These are phyloP conservation scores for Rana temporaria DNA, from an alignment of 2,113 vertebrate species.

Conservation along the genomic window DNA sequence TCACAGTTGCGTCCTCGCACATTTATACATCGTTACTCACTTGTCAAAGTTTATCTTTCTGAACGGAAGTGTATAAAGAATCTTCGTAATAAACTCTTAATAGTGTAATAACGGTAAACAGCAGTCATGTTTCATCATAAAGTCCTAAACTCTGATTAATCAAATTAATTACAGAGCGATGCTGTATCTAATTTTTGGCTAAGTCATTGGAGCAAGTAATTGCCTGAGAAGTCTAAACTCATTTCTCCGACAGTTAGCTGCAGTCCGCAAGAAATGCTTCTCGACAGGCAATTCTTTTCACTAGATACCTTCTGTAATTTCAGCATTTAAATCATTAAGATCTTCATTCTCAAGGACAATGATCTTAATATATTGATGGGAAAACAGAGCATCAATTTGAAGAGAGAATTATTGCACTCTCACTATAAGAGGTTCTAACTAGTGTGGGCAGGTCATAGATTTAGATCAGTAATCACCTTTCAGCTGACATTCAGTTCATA, in stretches of 20 bases:
- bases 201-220: slow-evolving; percentile 37
- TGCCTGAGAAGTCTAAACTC: slow-evolving; percentile 18
- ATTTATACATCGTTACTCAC: background rate
- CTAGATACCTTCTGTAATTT: background rate
- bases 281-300: background rate
- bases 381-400: background rate
- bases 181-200: slow-evolving; percentile 10
- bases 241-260: slow-evolving; percentile 21
- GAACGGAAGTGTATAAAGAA: background rate
- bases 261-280: slow-evolving; percentile 8
- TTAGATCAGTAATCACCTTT: no score
- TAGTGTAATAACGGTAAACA: background rate
- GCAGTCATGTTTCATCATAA: slow-evolving; percentile 12
- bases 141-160: slow-evolving; percentile 25
- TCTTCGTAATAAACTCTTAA: background rate
- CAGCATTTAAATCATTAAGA: slow-evolving; percentile 4
- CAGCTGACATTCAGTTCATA: no score
- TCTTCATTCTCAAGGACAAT: background rate
- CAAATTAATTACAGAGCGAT: slow-evolving; percentile 10
- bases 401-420: background rate
- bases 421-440: no score
- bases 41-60: background rate
- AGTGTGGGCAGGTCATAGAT: no score
- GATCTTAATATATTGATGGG: background rate
- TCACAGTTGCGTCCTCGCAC: background rate